Percentiles rank a stretch among this genome's conserved stretches.
phyloP scores from a whole-genome alignment of 2,113 vertebrate species.

The Geothlypis trichas region DNA sequence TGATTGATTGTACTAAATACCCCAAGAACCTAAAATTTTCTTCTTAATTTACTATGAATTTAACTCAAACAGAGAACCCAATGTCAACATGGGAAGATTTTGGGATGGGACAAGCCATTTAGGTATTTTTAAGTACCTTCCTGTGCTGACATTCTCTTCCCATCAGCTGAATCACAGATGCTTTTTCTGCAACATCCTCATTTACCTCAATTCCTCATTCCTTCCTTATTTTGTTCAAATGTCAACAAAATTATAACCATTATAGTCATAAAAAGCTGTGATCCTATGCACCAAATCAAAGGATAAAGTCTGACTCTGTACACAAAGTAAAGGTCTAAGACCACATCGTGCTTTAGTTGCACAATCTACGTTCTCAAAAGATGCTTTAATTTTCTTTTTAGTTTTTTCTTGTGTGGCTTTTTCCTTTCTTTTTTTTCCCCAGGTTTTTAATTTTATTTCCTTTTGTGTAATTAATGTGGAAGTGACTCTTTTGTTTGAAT shows the following conservation, averaged over 20 bases:
- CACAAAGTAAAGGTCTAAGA: conserved; percentile 43
- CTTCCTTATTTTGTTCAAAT: conserved; percentile 20
- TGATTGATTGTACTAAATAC: neutral
- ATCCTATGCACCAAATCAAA: conserved; percentile 5
- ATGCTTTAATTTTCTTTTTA: conserved; percentile 21
- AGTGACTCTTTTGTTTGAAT: conserved; percentile 51
- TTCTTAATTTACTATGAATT: neutral
- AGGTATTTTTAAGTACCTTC: neutral
- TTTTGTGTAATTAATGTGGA: conserved; percentile 36
- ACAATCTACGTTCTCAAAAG: neutral
- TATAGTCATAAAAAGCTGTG: neutral
- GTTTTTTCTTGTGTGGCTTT: neutral
- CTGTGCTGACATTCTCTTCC: neutral
- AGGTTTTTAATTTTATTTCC: neutral
- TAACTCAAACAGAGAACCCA: neutral
- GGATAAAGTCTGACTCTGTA: neutral
- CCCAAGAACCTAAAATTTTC: neutral
- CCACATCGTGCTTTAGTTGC: neutral
- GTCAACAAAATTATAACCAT: conserved; percentile 16
- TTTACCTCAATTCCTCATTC: neutral
- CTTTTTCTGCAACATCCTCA: neutral
- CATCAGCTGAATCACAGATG: neutral
- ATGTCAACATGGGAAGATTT: neutral
- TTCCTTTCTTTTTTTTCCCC: neutral
- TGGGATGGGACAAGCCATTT: neutral